A percentile compares a stretch with the other conserved stretches of the same genome.
Conservation (phyloP, 2,797 vertebrate species). For the Amazona finschi region DNA sequence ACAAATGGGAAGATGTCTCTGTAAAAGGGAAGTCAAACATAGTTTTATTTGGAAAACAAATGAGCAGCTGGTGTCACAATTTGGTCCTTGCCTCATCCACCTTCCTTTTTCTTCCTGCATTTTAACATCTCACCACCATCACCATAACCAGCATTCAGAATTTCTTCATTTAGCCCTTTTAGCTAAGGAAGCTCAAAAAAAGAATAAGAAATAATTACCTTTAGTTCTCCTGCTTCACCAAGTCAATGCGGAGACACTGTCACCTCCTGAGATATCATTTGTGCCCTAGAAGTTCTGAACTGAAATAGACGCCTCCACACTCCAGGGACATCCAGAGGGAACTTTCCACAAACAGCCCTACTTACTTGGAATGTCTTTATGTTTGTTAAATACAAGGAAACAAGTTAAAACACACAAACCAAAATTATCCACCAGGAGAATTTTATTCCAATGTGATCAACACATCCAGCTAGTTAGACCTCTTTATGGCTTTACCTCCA, state of each 20-base stretch:
- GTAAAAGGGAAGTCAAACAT: background rate
- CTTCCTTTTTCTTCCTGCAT: background rate
- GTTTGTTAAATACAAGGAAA: conserved; percentile 16
- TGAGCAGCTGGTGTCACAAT: background rate
- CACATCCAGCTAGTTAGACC: background rate
- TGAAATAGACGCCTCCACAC: background rate
- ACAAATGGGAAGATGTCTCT: background rate
- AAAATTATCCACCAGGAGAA: background rate
- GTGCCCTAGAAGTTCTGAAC: background rate
- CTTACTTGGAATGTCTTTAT: background rate
- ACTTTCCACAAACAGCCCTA: background rate
- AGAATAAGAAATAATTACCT: background rate
- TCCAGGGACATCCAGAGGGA: background rate
- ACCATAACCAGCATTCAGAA: background rate
- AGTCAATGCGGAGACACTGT: background rate
- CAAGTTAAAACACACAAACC: background rate
- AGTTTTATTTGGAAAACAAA: background rate
- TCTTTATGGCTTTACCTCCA: background rate
- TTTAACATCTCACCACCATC: background rate
- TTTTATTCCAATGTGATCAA: background rate
- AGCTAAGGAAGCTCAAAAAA: background rate
- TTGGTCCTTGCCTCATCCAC: background rate
- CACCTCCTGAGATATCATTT: background rate
- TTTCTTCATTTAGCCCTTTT: background rate
- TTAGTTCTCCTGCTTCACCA: background rate